Conservation (phyloP, 2,888 invertebrate species). For the Uloborus plumipes region DNA sequence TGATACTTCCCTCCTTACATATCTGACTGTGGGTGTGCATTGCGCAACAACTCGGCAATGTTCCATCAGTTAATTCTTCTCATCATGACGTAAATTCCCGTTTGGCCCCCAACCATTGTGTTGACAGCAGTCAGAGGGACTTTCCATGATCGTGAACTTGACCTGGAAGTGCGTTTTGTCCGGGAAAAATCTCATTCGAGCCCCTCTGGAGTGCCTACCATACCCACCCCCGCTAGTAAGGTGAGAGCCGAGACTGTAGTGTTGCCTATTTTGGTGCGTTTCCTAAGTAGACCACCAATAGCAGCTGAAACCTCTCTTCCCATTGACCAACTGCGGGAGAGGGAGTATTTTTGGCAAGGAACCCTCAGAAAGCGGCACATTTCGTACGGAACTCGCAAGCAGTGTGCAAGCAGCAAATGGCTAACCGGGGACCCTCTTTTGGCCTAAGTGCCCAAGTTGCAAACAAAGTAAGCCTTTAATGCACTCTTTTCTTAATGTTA, state of each 20-base stretch:
- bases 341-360: slow-evolving; percentile 55
- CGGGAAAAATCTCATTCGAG: slow-evolving; percentile 15
- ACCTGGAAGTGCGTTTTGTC: slow-evolving; percentile 8
- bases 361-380: slow-evolving; percentile 30
- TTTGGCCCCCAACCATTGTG: too few species aligned
- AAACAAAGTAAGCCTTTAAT: slow-evolving; percentile 65
- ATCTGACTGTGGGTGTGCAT: too few species aligned
- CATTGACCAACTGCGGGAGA: slow-evolving; percentile 54
- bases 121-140: too few species aligned
- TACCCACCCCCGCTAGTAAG: slow-evolving; percentile 58
- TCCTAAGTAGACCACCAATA: slow-evolving; percentile 46
- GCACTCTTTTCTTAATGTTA: background rate
- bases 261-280: slow-evolving; percentile 63
- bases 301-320: slow-evolving; percentile 23
- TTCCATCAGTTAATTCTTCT: too few species aligned
- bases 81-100: too few species aligned
- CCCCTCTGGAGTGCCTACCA: background rate
- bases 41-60: too few species aligned
- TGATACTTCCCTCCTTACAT: too few species aligned
- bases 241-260: slow-evolving; percentile 44
- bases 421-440: slow-evolving; percentile 67
- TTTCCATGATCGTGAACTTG: slow-evolving; percentile 22
- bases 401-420: slow-evolving; percentile 63
- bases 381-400: slow-evolving; percentile 32
- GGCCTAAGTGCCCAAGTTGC: slow-evolving; percentile 68